Evolutionary conservation across 2,797 vertebrate species (phyloP).

Genomic region (Mus spretus): DNA sequence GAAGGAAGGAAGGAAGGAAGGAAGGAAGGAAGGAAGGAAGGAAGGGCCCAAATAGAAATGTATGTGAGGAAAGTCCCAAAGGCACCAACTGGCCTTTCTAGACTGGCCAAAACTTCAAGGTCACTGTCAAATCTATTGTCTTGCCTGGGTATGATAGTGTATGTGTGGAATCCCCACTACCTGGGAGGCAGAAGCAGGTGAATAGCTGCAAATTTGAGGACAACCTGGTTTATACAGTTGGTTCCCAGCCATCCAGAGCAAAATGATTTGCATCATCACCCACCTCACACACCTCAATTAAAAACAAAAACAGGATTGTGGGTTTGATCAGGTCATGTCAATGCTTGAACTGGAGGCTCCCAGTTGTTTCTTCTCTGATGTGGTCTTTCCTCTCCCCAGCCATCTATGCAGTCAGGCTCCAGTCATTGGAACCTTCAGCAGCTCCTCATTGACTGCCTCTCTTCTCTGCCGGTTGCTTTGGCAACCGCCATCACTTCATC

Average conservation of each 20-base stretch:
- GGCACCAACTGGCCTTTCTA: not conserved
- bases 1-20: not conserved
- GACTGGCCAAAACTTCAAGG: not conserved
- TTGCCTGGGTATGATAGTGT: not conserved
- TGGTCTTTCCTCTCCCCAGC: not conserved
- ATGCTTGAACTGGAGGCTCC: not conserved
- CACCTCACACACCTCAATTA: not conserved
- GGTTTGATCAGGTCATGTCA: not conserved
- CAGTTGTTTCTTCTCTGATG: not conserved
- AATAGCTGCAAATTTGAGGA: not conserved
- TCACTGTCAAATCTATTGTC: not conserved
- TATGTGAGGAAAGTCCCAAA: not conserved
- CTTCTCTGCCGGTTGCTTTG: not conserved
- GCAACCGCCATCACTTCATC: not conserved
- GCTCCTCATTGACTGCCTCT: not conserved
- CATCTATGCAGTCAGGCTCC: accelerated
- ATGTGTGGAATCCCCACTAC: not conserved
- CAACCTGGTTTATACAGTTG: not conserved
- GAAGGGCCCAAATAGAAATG: not conserved
- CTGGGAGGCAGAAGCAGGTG: not conserved
- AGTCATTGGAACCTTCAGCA: not conserved
- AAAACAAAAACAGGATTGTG: not conserved
- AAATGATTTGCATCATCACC: not conserved
- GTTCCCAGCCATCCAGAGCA: not conserved
- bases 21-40: not conserved